Evolutionary conservation across 2,888 invertebrate genomes (phyloP), one percentile per base, ranked within the genome.

Genomic region (Cosmopolites sordidus): DNA sequence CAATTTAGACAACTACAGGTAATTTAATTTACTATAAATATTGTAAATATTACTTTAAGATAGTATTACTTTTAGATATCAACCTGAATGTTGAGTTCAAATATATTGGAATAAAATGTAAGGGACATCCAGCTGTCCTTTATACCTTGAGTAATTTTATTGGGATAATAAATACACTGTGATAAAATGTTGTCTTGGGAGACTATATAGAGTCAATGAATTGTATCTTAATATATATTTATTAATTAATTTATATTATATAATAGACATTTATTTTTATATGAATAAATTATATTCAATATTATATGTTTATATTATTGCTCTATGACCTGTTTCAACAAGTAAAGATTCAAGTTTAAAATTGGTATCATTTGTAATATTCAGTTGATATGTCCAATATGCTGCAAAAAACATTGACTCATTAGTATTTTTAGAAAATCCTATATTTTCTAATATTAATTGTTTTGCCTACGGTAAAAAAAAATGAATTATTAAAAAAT

Each of bases 311-410:
- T 41, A 59, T 22, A 41, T 45, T 43, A 68, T 65, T 58, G 62
- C 65, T 51, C 70, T 64, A 51, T 73, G 75, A 3, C 74, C 74
- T 17, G 73, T 73, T 66, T 75, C 75, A 6, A 67, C 61, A 46
- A 75, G 60, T 51, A 75, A 62, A 39, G 64, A 61, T 61, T 74
- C 73, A 43, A 75, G 58, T 60, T 70, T 66, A 2, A 70, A 54
- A 50, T 60, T 62, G 18, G 71, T 61, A 18, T 62, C 52, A 43
- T 60, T 57, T n/a, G 64, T 67, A 37, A 79, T 68, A 60, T 74
- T 69, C 11, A 72, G 67, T 60, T 78, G 76, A 62, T 77, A 74
- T 1, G 73, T 68, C 78, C 78, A 79, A 39, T 70, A 67, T 9
- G 74, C 67, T 33, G 73, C 73, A 60, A 74, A 71, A 62, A 76